A percentile compares a stretch with the other conserved stretches of the same genome.
Conservation (phyloP, 2,113 vertebrate genomes). For the Phyllostomus discolor region DNA sequence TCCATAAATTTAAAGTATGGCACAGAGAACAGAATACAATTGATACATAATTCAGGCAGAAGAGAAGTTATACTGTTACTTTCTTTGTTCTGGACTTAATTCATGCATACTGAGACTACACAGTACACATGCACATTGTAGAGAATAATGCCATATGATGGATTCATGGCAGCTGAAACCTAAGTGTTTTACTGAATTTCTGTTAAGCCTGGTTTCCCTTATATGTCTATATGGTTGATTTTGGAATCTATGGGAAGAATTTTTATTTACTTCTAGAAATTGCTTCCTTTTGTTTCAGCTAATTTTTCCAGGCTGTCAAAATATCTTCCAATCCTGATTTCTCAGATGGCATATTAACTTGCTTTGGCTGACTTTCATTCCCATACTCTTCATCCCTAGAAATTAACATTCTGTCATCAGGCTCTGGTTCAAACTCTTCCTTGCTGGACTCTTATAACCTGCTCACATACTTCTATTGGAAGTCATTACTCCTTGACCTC, state of each 20-base stretch:
- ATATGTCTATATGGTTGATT: neutral
- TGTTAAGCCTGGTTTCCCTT: neutral
- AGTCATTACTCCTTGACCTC: neutral
- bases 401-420: neutral
- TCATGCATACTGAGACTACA: neutral
- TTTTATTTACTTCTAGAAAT: slow-evolving; percentile 31
- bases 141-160: neutral
- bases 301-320: slow-evolving; percentile 7
- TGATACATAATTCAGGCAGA: neutral
- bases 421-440: neutral
- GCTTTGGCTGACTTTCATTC: neutral
- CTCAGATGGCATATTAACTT: neutral
- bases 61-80: neutral
- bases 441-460: neutral
- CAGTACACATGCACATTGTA: neutral
- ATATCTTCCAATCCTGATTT: slow-evolving; percentile 14
- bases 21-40: neutral
- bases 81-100: slow-evolving; percentile 36
- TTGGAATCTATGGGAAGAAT: slow-evolving; percentile 1
- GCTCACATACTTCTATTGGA: neutral
- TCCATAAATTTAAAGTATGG: neutral
- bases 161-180: slow-evolving; percentile 4
- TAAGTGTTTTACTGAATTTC: slow-evolving; percentile 20
- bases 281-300: neutral
- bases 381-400: neutral